phyloP scores from a whole-genome alignment of 2,888 invertebrate species.

The Cephus pygmeus region DNA sequence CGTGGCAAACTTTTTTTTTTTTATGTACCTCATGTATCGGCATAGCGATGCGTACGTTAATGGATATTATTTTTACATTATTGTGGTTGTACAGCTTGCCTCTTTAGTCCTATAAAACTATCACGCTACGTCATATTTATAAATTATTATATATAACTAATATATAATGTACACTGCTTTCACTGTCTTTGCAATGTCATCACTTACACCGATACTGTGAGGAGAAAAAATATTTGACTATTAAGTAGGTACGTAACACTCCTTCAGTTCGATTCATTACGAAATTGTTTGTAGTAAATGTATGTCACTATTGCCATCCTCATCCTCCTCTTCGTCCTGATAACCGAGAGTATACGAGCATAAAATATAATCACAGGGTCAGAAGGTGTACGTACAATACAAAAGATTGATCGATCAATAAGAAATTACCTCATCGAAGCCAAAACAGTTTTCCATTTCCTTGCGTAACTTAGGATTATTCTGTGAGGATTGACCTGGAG shows the following conservation, averaged over 20 bases:
- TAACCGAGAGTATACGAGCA: conserved; percentile 29
- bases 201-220: conserved; percentile 42
- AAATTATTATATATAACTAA: conserved; percentile 55
- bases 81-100: conserved; percentile 39
- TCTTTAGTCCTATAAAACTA: conserved; percentile 39
- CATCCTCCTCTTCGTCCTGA: conserved; percentile 66
- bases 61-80: conserved; percentile 32
- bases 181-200: conserved; percentile 28
- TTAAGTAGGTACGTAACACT: conserved; percentile 47
- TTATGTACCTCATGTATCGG: not conserved
- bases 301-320: conserved; percentile 63
- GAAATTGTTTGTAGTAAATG: conserved; percentile 61
- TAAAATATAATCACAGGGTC: conserved; percentile 13
- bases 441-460: conserved; percentile 85
- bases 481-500: conserved; percentile 43
- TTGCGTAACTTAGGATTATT: conserved; percentile 65
- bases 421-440: conserved; percentile 78
- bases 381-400: conserved; percentile 6
- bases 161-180: conserved; percentile 49
- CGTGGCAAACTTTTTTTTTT: not conserved
- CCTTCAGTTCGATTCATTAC: conserved; percentile 51
- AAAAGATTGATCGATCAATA: conserved; percentile 16
- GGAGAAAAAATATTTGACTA: conserved; percentile 57
- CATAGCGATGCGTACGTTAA: not conserved
- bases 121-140: conserved; percentile 48